These are phyloP conservation scores for Automeris io DNA, from an alignment of 2,888 invertebrate genomes.

Conservation along the genomic window DNA sequence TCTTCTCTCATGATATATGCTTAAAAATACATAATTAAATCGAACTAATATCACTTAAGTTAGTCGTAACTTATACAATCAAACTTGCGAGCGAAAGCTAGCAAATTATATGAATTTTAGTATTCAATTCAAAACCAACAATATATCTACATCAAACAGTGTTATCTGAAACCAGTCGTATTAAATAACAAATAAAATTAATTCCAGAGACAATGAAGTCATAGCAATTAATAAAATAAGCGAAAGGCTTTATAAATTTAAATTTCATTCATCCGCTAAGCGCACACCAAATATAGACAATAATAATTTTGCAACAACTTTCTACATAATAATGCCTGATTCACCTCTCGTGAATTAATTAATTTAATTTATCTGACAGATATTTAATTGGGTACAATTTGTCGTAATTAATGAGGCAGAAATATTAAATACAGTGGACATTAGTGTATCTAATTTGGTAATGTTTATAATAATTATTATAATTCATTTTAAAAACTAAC, in stretches of 20 bases:
- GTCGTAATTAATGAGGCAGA: conserved; percentile 25
- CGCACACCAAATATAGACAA: conserved; percentile 6
- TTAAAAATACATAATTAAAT: too few species aligned
- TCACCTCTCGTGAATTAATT: conserved; percentile 29
- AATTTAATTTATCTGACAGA: conserved; percentile 32
- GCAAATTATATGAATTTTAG: too few species aligned
- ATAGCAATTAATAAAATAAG: conserved; percentile 17
- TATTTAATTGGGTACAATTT: conserved; percentile 29
- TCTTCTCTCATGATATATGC: too few species aligned
- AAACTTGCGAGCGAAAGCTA: too few species aligned
- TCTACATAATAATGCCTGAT: conserved; percentile 33
- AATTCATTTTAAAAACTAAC: too few species aligned
- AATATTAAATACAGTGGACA: conserved; percentile 1
- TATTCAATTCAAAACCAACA: too few species aligned
- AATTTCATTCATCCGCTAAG: conserved; percentile 4
- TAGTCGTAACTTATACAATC: too few species aligned
- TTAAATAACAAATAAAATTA: neutral
- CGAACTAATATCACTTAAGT: too few species aligned
- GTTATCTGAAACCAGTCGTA: neutral
- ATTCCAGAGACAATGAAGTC: conserved; percentile 16
- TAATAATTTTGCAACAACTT: conserved; percentile 38
- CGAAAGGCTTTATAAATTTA: conserved; percentile 15
- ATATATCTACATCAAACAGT: neutral
- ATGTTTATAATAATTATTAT: neutral
- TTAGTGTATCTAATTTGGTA: neutral